Evolutionary conservation across 2,113 vertebrate species (phyloP).

Genomic region (Podilymbus podiceps): DNA sequence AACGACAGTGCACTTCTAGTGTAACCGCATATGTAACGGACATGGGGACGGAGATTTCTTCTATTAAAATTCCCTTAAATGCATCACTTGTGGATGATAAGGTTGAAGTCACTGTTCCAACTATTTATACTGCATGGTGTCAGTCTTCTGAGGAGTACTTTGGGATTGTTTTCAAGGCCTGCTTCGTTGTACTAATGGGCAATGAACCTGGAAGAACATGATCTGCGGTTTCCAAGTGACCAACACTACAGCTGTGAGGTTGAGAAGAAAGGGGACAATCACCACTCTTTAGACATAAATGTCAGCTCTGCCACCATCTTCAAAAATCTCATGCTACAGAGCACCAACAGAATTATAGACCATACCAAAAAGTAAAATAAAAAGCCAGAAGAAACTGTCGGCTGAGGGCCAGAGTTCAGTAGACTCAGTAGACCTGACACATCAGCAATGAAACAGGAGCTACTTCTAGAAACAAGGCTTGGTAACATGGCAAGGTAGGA

Average conservation of each 20-base stretch:
- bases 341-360: not conserved
- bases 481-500: not conserved
- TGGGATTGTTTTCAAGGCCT: rapidly evolving
- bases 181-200: not conserved
- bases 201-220: not conserved
- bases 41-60: not conserved
- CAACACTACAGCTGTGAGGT: not conserved
- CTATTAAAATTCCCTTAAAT: not conserved
- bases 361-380: not conserved
- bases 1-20: not conserved
- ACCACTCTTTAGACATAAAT: not conserved
- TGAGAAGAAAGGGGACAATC: not conserved
- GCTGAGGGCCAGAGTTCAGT: not conserved
- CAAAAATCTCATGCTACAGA: not conserved
- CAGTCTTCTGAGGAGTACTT: not conserved
- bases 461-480: not conserved
- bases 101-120: not conserved
- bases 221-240: not conserved
- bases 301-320: not conserved
- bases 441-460: not conserved
- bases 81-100: not conserved
- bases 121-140: rapidly evolving
- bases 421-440: not conserved
- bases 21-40: not conserved
- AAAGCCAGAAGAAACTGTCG: not conserved